Conservation (phyloP, 2,113 vertebrate species). For the Naja naja region DNA sequence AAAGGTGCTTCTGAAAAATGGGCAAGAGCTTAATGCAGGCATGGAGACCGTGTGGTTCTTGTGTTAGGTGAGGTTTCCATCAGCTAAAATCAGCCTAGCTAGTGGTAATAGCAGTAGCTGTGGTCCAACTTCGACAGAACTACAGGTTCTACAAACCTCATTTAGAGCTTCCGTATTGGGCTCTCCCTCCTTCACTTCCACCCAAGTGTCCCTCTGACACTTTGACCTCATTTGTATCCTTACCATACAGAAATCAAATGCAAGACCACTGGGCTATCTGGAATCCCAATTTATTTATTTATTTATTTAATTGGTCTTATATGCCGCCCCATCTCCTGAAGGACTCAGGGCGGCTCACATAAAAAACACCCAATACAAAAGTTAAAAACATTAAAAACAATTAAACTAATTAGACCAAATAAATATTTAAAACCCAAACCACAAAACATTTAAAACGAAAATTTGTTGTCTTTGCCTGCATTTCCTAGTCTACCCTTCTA, state of each 20-base stretch:
- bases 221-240: not conserved
- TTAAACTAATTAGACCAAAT: too few relatives aligned
- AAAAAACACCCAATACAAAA: too few relatives aligned
- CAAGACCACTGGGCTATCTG: too few relatives aligned
- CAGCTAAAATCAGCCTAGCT: not conserved
- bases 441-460: too few relatives aligned
- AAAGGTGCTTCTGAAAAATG: not conserved
- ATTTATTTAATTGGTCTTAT: too few relatives aligned
- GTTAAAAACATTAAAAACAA: too few relatives aligned
- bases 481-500: not conserved
- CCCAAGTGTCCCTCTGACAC: not conserved
- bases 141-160: not conserved
- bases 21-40: not conserved
- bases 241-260: not conserved
- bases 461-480: not conserved
- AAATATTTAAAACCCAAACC: too few relatives aligned
- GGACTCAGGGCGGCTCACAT: too few relatives aligned
- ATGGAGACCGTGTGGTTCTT: not conserved
- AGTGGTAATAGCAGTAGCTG: not conserved
- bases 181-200: not conserved
- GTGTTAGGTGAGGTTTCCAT: not conserved
- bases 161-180: not conserved
- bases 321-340: too few relatives aligned
- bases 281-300: not conserved
- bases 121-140: not conserved